Conservation (phyloP, 2,797 vertebrate species). For the Hyperoplus immaculatus region DNA sequence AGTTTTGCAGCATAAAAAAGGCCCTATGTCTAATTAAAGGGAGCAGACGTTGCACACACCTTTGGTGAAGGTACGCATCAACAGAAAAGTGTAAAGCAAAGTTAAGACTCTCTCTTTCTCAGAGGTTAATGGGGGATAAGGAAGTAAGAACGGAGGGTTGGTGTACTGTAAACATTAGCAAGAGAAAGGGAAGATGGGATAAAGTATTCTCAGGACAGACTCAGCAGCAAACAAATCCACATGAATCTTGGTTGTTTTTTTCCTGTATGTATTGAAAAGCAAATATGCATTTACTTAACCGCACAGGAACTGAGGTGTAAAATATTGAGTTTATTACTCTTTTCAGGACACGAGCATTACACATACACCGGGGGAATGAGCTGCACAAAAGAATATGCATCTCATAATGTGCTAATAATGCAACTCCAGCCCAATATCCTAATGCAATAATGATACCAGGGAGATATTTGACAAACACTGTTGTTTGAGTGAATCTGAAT, state of each 20-base stretch:
- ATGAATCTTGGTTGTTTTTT: slow-evolving; percentile 25
- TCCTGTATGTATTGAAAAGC: slow-evolving; percentile 20
- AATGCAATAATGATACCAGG: slow-evolving; percentile 13
- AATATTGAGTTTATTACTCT: slow-evolving; percentile 11
- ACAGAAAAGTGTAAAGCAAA: slow-evolving; percentile 36
- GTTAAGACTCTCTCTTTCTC: slow-evolving; percentile 14
- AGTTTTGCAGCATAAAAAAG: slow-evolving; percentile 19
- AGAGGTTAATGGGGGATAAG: slow-evolving; percentile 35
- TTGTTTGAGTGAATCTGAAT: slow-evolving; percentile 14
- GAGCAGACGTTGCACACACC: slow-evolving; percentile 21
- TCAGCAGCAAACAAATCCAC: slow-evolving; percentile 28
- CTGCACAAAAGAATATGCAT: slow-evolving; percentile 24
- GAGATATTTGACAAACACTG: slow-evolving; percentile 23
- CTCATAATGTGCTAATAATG: slow-evolving; percentile 28
- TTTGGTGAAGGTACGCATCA: slow-evolving; percentile 3
- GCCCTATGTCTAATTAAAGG: slow-evolving; percentile 33
- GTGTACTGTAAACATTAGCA: slow-evolving; percentile 17
- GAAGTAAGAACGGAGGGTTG: slow-evolving; percentile 11
- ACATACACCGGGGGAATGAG: slow-evolving; percentile 7
- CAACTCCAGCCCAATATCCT: slow-evolving; percentile 17
- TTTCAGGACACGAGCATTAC: slow-evolving; percentile 15
- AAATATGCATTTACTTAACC: slow-evolving; percentile 33
- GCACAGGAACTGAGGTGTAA: slow-evolving; percentile 23
- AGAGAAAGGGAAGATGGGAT: slow-evolving; percentile 13
- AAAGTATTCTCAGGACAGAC: slow-evolving; percentile 21